Percentiles rank a stretch among this genome's conserved stretches.
These are phyloP conservation scores for Caenorhabditis afra DNA, from an alignment of 2,888 invertebrate genomes.

Conservation along the genomic window DNA sequence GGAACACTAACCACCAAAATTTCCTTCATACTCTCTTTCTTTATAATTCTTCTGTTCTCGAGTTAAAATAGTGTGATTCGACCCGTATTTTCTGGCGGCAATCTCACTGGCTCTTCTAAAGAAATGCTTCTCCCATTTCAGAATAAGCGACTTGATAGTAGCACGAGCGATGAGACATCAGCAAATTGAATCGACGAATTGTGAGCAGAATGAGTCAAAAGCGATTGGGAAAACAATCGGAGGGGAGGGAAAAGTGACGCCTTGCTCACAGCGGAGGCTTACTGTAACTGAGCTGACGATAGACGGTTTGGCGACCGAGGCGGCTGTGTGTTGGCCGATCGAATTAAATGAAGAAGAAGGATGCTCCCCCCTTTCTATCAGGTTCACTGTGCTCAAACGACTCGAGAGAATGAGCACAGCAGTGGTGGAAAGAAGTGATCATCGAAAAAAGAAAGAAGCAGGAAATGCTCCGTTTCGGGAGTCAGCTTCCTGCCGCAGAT, in stretches of 20 bases:
- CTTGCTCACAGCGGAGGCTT: not conserved
- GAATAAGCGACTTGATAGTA: not conserved
- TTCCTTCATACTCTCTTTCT: slow-evolving; percentile 22
- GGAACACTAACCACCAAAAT: slow-evolving; percentile 31
- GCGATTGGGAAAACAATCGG: slow-evolving; percentile 14
- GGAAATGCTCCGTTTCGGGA: slow-evolving; percentile 11
- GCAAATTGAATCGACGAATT: not conserved
- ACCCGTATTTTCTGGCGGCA: no score
- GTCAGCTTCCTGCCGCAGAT: no score
- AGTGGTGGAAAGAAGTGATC: slow-evolving; percentile 5
- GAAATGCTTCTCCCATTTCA: slow-evolving; percentile 23
- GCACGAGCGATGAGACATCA: slow-evolving; percentile 26
- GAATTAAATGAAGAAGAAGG: slow-evolving; percentile 28
- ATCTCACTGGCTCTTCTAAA: not conserved
- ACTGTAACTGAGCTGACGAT: slow-evolving; percentile 46
- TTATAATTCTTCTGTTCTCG: not conserved
- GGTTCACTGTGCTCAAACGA: slow-evolving; percentile 24
- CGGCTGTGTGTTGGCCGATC: slow-evolving; percentile 15
- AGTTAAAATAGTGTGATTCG: not conserved
- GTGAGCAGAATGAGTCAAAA: slow-evolving; percentile 6
- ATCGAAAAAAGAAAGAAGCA: slow-evolving; percentile 6
- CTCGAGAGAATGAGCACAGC: slow-evolving; percentile 25
- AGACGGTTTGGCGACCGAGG: slow-evolving; percentile 34
- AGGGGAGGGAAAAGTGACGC: slow-evolving; percentile 21
- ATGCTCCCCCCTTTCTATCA: not conserved